phyloP scores from a whole-genome alignment of 2,113 vertebrate species.

The Zosterops lateralis region DNA sequence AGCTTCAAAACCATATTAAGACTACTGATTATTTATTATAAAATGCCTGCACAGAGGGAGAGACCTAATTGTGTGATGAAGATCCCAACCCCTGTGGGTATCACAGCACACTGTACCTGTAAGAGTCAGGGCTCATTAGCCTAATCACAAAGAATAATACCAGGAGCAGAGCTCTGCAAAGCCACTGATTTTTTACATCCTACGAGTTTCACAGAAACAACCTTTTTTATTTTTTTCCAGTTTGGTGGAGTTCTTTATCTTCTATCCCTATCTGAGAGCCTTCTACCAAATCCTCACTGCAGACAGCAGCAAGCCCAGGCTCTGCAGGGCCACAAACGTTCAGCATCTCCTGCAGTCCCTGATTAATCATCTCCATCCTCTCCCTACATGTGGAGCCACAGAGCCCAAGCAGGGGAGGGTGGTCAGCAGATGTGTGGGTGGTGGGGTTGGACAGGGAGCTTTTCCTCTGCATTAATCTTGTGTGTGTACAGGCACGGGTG shows the following conservation, averaged over 20 bases:
- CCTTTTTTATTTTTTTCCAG: background rate
- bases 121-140: conserved; percentile 69
- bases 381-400: background rate
- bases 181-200: conserved; percentile 18
- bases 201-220: conserved; percentile 3
- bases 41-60: conserved; percentile 66
- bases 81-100: conserved; percentile 68
- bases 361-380: conserved; percentile 46
- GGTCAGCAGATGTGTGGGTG: conserved; percentile 39
- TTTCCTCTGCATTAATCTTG: conserved; percentile 44
- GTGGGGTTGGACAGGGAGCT: background rate
- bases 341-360: conserved; percentile 9
- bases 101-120: conserved; percentile 60
- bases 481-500: background rate
- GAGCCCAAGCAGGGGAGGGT: background rate
- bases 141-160: conserved; percentile 64
- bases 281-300: background rate
- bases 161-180: conserved; percentile 33
- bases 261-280: background rate
- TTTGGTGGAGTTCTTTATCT: conserved; percentile 17
- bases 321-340: background rate
- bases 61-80: conserved; percentile 70
- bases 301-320: background rate
- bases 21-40: conserved; percentile 64
- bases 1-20: conserved; percentile 37